Evolutionary conservation across 2,888 invertebrate genomes (phyloP).

Genomic region (Cerceris ruficornis): DNA sequence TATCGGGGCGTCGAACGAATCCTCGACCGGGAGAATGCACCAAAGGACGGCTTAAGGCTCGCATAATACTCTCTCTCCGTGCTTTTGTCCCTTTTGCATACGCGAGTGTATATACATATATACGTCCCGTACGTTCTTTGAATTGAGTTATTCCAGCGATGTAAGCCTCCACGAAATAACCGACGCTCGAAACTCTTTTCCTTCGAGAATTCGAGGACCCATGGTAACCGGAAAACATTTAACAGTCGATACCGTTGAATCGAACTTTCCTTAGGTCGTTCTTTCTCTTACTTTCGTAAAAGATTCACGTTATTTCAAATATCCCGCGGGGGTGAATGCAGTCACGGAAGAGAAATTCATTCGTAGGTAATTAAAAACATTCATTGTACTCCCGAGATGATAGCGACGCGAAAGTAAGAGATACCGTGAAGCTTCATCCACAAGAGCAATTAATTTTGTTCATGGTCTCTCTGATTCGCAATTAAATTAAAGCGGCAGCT

Average conservation of each 20-base stretch:
- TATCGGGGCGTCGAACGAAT: conserved; percentile 40
- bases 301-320: conserved; percentile 8
- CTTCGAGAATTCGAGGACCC: too few relatives aligned
- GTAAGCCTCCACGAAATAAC: too few relatives aligned
- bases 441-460: conserved; percentile 40
- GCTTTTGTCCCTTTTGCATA: not conserved
- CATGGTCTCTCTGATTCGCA: conserved; percentile 36
- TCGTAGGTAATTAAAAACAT: conserved; percentile 42
- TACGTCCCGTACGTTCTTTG: not conserved
- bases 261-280: not conserved
- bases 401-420: conserved; percentile 5
- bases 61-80: conserved; percentile 22
- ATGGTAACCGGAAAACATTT: too few relatives aligned
- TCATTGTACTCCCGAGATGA: conserved; percentile 21
- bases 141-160: too few relatives aligned
- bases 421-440: not conserved
- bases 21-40: conserved; percentile 27
- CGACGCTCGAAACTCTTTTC: too few relatives aligned
- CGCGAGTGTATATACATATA: not conserved
- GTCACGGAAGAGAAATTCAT: conserved; percentile 25
- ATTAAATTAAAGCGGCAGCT: conserved; percentile 36
- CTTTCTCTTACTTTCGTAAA: conserved; percentile 3
- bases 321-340: conserved; percentile 11
- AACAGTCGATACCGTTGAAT: too few relatives aligned
- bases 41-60: conserved; percentile 10